These are phyloP conservation scores for Paracentrotus lividus DNA, from an alignment of 53 echinoderm and acorn worm species.

Conservation along the genomic window DNA sequence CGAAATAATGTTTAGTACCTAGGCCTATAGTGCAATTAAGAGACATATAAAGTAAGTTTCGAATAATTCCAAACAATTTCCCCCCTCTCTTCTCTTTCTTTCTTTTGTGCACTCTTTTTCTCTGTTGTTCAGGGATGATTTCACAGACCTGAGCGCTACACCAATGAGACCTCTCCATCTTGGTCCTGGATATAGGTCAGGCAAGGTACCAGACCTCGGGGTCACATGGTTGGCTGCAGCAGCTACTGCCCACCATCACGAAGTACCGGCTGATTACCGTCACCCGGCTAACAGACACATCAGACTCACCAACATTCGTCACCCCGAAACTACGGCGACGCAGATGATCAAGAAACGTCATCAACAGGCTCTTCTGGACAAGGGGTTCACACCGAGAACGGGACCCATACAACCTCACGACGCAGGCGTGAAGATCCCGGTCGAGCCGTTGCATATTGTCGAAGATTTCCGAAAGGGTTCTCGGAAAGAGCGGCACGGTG, in stretches of 20 bases:
- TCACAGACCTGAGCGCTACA: constrained; percentile 53
- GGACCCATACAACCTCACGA: constrained; percentile 54
- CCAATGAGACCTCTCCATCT: constrained; percentile 57
- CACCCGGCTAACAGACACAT: constrained; percentile 25
- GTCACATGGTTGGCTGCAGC: constrained; percentile 58
- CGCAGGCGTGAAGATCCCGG: constrained; percentile 49
- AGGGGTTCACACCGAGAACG: neutral
- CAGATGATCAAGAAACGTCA: constrained; percentile 1
- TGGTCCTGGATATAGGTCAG: constrained; percentile 28
- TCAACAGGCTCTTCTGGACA: neutral
- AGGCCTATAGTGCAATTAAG: no score
- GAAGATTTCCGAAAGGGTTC: constrained; percentile 53
- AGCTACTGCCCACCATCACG: constrained; percentile 27
- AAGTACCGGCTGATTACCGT: constrained; percentile 17
- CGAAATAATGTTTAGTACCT: no score
- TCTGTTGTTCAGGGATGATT: constrained; percentile 52
- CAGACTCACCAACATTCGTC: constrained; percentile 29
- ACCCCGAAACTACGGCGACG: neutral
- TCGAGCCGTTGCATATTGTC: constrained; percentile 39
- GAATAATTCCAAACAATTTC: neutral
- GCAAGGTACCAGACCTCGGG: constrained; percentile 47
- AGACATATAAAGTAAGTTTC: neutral
- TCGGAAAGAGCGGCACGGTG: neutral
- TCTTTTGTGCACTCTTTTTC: no score
- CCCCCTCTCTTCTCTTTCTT: neutral